These are phyloP conservation scores for Shargacucullia verbasci DNA, from an alignment of 2,888 invertebrate species.

Conservation along the genomic window DNA sequence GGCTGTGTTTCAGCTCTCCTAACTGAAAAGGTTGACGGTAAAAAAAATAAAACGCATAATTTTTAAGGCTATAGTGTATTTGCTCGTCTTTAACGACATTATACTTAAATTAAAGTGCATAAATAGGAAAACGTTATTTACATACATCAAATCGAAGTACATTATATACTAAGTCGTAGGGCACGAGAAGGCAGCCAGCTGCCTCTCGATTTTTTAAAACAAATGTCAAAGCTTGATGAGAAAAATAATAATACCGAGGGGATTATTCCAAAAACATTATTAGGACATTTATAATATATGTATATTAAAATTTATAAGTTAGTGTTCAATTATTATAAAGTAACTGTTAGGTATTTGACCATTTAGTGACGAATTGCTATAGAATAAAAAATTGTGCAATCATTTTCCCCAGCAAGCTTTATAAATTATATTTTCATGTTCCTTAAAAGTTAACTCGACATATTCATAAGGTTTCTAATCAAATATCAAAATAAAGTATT, in stretches of 20 bases:
- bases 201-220: slow-evolving; percentile 36
- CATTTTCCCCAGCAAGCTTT: slow-evolving; percentile 43
- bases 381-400: slow-evolving; percentile 7
- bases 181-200: slow-evolving; percentile 53
- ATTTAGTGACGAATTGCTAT: neutral
- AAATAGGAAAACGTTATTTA: slow-evolving; percentile 86
- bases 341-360: neutral
- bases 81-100: slow-evolving; percentile 72
- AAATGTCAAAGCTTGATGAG: slow-evolving; percentile 34
- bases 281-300: neutral
- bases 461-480: slow-evolving; percentile 28
- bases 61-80: slow-evolving; percentile 76
- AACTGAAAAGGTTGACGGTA: no score
- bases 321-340: neutral
- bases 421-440: slow-evolving; percentile 24
- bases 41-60: slow-evolving; percentile 67
- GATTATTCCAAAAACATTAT: neutral
- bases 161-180: slow-evolving; percentile 44
- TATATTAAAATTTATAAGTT: neutral
- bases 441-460: slow-evolving; percentile 28
- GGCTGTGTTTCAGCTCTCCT: no score
- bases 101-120: slow-evolving; percentile 81
- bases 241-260: slow-evolving; percentile 40
- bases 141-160: slow-evolving; percentile 63
- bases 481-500: slow-evolving; percentile 46